phyloP scores from a whole-genome alignment of 1,140 invertebrate genomes.

The Calliphora vicina region DNA sequence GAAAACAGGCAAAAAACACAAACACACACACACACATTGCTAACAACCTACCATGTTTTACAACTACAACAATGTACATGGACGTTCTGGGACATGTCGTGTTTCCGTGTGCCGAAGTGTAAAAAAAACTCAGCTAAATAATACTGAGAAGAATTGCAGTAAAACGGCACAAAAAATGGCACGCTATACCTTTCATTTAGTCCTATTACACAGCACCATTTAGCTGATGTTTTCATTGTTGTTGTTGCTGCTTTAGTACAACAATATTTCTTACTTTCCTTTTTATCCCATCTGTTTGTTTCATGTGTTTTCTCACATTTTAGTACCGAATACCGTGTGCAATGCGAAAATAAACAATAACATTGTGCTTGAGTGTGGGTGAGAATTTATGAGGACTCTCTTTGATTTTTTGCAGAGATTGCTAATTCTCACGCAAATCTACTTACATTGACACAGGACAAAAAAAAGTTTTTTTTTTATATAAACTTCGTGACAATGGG shows the following conservation, averaged over 20 bases:
- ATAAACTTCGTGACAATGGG: background rate
- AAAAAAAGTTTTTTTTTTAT: background rate
- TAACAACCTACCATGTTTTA: background rate
- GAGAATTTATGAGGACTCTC: background rate
- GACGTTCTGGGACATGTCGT: background rate
- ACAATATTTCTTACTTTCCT: background rate
- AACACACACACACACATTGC: background rate
- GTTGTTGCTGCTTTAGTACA: background rate
- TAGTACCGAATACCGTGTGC: background rate
- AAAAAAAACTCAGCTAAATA: background rate
- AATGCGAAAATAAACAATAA: background rate
- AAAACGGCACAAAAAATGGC: background rate
- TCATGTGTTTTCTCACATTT: background rate
- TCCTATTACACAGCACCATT: background rate
- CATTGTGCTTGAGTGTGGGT: background rate
- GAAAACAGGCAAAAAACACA: background rate
- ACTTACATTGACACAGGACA: background rate
- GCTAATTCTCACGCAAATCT: background rate
- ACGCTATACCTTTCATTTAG: background rate
- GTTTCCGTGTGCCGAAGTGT: background rate
- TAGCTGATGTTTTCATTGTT: background rate
- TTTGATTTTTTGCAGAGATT: background rate
- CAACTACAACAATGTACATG: background rate
- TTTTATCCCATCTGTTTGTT: background rate
- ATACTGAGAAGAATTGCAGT: background rate